phyloP scores from a whole-genome alignment of 2,888 invertebrate genomes.

The Nesidiocoris tenuis region DNA sequence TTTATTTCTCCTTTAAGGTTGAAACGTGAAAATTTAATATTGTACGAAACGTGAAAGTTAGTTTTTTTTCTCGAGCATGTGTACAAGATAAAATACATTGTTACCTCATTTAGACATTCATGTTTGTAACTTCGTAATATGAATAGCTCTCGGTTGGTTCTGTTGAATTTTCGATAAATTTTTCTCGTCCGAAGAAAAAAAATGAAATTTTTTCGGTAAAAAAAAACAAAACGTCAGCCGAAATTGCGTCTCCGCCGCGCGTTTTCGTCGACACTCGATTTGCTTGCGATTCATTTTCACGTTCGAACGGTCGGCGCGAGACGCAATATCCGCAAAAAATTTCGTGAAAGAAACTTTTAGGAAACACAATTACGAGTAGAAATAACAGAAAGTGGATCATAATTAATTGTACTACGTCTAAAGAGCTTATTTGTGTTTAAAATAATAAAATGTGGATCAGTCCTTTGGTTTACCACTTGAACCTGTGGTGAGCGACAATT shows the following conservation, averaged over 20 bases:
- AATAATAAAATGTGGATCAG: slow-evolving; percentile 44
- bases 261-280: slow-evolving; percentile 2
- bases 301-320: background rate
- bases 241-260: background rate
- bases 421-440: slow-evolving; percentile 48
- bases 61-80: slow-evolving; percentile 7
- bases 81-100: slow-evolving; percentile 41
- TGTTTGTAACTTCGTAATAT: slow-evolving; percentile 39
- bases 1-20: slow-evolving; percentile 8
- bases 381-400: slow-evolving; percentile 12
- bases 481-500: slow-evolving; percentile 46
- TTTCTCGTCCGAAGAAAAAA: slow-evolving; percentile 6
- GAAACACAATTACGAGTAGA: slow-evolving; percentile 17
- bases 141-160: slow-evolving; percentile 26
- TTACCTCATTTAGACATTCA: slow-evolving; percentile 49
- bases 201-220: background rate
- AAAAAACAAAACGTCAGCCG: no score
- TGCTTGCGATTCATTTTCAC: background rate
- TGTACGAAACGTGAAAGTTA: slow-evolving; percentile 19
- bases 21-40: background rate
- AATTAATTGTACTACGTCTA: slow-evolving; percentile 33
- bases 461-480: slow-evolving; percentile 46
- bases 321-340: background rate
- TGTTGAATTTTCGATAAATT: slow-evolving; percentile 21
- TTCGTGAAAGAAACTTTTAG: background rate